Evolutionary conservation across 1,140 invertebrate genomes (phyloP).

Genomic region (Rhopalosiphum maidis): DNA sequence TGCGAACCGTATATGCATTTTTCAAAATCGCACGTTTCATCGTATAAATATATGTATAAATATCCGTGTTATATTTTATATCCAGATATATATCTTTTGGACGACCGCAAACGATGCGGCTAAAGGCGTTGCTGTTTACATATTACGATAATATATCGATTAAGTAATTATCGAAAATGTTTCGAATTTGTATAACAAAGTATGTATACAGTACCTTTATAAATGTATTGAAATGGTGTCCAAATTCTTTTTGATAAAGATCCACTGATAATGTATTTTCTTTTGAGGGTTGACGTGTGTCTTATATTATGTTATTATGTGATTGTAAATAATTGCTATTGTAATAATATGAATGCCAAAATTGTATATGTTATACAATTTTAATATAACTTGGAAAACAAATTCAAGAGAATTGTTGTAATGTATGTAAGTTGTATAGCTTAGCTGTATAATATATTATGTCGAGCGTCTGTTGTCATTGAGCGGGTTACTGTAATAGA

Average conservation of each 20-base stretch:
- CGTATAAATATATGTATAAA: not conserved
- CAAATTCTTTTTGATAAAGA: not conserved
- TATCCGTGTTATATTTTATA: not conserved
- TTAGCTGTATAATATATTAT: not conserved
- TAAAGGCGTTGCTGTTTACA: not conserved
- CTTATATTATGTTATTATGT: not conserved
- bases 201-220: not conserved
- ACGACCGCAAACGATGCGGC: not conserved
- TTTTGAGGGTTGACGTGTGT: not conserved
- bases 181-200: not conserved
- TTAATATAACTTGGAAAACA: too few relatives aligned
- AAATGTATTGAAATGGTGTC: not conserved
- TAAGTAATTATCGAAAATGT: not conserved
- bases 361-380: too few relatives aligned
- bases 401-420: too few relatives aligned
- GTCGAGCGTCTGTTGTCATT: too few relatives aligned
- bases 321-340: not conserved
- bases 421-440: too few relatives aligned
- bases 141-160: not conserved
- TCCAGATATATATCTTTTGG: not conserved
- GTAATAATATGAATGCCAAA: not conserved
- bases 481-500: too few relatives aligned
- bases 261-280: not conserved
- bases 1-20: not conserved
- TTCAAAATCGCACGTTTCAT: not conserved